Conservation (phyloP, 2,797 vertebrate species). For the Poeciliopsis paucimaculata region DNA sequence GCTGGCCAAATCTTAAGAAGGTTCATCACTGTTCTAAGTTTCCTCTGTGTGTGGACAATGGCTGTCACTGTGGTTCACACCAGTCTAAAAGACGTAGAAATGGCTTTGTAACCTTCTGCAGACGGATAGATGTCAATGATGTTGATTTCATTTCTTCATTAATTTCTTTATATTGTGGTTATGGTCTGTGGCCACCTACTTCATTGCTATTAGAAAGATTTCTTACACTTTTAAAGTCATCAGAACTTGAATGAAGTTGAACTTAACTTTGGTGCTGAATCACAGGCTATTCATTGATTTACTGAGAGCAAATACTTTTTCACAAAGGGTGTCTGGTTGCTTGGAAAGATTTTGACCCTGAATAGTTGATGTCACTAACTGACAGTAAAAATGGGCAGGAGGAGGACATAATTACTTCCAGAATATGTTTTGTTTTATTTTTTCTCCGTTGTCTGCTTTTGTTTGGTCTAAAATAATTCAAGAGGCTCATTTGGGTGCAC, state of each 20-base stretch:
- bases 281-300: not conserved
- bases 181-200: not conserved
- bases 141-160: not conserved
- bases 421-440: conserved; percentile 41
- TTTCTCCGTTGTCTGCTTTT: conserved; percentile 24
- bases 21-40: not conserved
- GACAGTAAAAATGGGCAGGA: conserved; percentile 21
- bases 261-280: not conserved
- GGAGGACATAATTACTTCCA: conserved; percentile 67
- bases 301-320: not conserved
- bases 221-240: not conserved
- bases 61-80: not conserved
- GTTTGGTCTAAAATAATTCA: conserved; percentile 63
- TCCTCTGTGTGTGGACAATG: not conserved
- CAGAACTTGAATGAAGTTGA: not conserved
- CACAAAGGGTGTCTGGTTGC: not conserved
- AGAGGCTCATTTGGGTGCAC: conserved; percentile 49
- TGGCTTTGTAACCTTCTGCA: not conserved
- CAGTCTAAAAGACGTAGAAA: not conserved
- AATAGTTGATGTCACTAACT: conserved; percentile 39
- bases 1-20: not conserved
- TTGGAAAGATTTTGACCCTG: not conserved
- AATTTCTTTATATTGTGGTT: not conserved
- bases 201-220: not conserved
- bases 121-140: not conserved